Evolutionary conservation across 2,797 vertebrate species (phyloP).

Genomic region (Eleutherodactylus coqui): DNA sequence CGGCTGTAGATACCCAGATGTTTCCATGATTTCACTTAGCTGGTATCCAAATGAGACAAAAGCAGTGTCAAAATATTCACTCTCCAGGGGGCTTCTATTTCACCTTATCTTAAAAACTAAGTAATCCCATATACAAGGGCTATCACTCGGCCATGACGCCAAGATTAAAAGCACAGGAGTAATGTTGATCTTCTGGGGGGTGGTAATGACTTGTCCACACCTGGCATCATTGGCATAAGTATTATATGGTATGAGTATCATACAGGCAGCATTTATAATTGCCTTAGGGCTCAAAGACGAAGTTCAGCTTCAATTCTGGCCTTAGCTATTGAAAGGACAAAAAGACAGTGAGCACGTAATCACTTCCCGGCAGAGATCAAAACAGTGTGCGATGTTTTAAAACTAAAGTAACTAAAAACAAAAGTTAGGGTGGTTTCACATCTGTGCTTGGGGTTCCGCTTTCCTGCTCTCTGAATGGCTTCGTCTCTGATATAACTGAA

Average conservation of each 20-base stretch:
- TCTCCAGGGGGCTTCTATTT: background rate
- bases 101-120: background rate
- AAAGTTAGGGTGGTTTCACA: too few species aligned
- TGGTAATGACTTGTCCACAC: background rate
- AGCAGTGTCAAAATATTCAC: slow-evolving; percentile 8
- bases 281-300: background rate
- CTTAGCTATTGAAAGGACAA: background rate
- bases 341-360: background rate
- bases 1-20: slow-evolving; percentile 2
- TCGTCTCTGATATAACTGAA: too few species aligned
- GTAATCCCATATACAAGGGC: background rate
- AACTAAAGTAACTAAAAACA: too few species aligned
- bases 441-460: too few species aligned
- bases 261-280: background rate
- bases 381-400: background rate
- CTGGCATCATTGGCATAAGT: background rate
- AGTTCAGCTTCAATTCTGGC: background rate
- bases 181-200: background rate
- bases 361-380: background rate
- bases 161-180: background rate
- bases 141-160: background rate
- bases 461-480: too few species aligned
- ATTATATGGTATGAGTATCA: background rate
- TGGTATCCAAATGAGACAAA: slow-evolving; percentile 2
- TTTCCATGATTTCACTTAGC: slow-evolving; percentile 21